Base-by-base conservation (phyloP, 1,140 invertebrate genomes). In the Acromyrmex heyeri region DNA sequence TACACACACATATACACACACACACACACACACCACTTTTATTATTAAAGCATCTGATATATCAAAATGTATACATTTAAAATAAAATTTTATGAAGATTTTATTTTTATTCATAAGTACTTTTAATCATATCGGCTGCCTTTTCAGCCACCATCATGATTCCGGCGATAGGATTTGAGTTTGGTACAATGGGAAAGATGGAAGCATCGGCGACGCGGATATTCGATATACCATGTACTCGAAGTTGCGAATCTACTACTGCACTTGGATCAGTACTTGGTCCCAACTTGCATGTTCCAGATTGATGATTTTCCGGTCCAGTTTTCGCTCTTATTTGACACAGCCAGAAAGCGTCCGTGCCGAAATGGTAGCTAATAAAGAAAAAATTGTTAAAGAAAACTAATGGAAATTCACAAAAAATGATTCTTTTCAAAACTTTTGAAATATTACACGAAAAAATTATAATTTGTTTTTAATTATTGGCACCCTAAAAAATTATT, bases 121-220 rank as follows among this genome's bases (percentile, higher is more conserved):
- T 87, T 30, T 90, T 86, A 83, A 97, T 95, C 91, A 96, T 93
- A 87, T 96, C 95, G 0, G 96, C 92, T 30, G 94, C 95, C 88
- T 96, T 96, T 78, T 96, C 96, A 1, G 95, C 96, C 2, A 96
- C 92, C 95, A 96, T 96, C 67, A 96, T 93, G 14, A 96, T 95
- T 3, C 94, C 91, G 16, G 96, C 95, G 24, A 95, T 92, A 0
- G 96, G 95, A 89, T 96, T 96, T 0, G 95, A 91, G 57, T 96
- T 96, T 18, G 96, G 95, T 44, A 96, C 91, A 24, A 92, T 92
- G 3, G 96, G 96, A 85, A 97, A 96, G 16, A 97, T 93, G 0
- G 96, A 96, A 14, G 96, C 96, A 88, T 96, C 96, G 4, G 96
- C 95, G 0, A 96, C 96, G 53, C 96, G 92, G 77, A 96, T 78